Percentiles rank a stretch among this genome's conserved stretches.
These are phyloP conservation scores for Anas acuta DNA, from an alignment of 2,797 vertebrate genomes.

Conservation along the genomic window DNA sequence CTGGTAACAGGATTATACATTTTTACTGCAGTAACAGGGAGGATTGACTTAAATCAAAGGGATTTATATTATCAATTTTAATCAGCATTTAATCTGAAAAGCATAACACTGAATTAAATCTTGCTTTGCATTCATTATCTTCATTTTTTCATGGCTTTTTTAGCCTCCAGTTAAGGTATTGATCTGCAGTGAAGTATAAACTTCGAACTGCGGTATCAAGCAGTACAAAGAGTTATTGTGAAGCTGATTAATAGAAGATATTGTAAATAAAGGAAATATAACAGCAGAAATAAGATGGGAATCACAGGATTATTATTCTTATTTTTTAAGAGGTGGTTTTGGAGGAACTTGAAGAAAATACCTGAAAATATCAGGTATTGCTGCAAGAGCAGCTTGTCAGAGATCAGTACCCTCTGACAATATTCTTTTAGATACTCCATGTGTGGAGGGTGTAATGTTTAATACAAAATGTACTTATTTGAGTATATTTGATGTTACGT, in stretches of 20 bases:
- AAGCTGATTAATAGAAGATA: neutral
- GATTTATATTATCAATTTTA: conserved; percentile 42
- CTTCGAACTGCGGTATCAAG: neutral
- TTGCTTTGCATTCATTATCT: conserved; percentile 8
- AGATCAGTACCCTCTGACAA: neutral
- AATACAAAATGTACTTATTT: neutral
- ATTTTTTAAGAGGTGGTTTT: neutral
- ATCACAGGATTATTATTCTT: neutral
- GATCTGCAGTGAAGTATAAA: neutral
- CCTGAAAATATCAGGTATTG: neutral
- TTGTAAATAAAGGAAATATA: neutral
- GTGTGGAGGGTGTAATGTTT: neutral
- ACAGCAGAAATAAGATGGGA: neutral
- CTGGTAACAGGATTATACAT: conserved; percentile 48
- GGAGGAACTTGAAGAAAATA: neutral
- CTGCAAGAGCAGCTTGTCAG: neutral
- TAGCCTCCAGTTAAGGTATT: neutral
- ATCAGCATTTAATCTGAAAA: conserved; percentile 35
- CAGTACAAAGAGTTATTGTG: neutral
- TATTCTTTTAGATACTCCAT: neutral
- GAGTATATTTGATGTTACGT: neutral
- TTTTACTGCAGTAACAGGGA: conserved; percentile 1
- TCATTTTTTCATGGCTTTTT: conserved; percentile 2
- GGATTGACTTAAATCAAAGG: conserved; percentile 52
- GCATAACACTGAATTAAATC: neutral